These are phyloP conservation scores for Saccostrea echinata DNA, from an alignment of 1,140 invertebrate genomes.

Conservation along the genomic window DNA sequence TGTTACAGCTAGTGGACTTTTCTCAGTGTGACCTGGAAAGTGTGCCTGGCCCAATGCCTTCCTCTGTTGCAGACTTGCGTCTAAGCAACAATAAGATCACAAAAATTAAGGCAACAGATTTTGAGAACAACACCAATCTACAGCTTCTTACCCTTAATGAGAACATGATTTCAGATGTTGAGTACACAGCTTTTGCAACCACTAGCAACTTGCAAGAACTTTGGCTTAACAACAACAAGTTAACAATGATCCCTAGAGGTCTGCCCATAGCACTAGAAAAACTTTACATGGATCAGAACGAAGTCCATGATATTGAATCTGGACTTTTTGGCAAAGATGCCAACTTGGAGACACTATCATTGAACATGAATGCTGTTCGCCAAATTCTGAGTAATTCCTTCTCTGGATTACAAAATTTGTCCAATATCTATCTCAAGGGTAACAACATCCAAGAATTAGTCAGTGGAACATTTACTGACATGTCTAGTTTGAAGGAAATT, in stretches of 20 bases:
- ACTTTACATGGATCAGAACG: slow-evolving; percentile 73
- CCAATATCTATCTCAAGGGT: slow-evolving; percentile 82
- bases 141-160: slow-evolving; percentile 90
- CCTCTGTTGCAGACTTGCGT: slow-evolving; percentile 89
- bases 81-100: slow-evolving; percentile 88
- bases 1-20: slow-evolving; percentile 86
- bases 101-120: slow-evolving; percentile 89
- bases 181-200: slow-evolving; percentile 92
- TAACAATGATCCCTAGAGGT: slow-evolving; percentile 85
- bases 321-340: slow-evolving; percentile 67
- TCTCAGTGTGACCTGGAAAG: slow-evolving; percentile 88
- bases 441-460: slow-evolving; percentile 66
- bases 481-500: slow-evolving; percentile 81
- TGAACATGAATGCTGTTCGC: slow-evolving; percentile 86
- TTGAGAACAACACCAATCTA: slow-evolving; percentile 93
- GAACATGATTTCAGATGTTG: slow-evolving; percentile 88
- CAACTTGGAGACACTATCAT: slow-evolving; percentile 69
- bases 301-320: slow-evolving; percentile 70
- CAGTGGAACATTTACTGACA: slow-evolving; percentile 64
- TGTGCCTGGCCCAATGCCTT: slow-evolving; percentile 91
- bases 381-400: slow-evolving; percentile 86
- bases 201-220: slow-evolving; percentile 89
- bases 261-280: slow-evolving; percentile 79
- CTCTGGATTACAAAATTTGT: slow-evolving; percentile 85
- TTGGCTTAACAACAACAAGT: slow-evolving; percentile 77